Conservation (phyloP, 2,888 invertebrate genomes). For the Andrena flavipes region DNA sequence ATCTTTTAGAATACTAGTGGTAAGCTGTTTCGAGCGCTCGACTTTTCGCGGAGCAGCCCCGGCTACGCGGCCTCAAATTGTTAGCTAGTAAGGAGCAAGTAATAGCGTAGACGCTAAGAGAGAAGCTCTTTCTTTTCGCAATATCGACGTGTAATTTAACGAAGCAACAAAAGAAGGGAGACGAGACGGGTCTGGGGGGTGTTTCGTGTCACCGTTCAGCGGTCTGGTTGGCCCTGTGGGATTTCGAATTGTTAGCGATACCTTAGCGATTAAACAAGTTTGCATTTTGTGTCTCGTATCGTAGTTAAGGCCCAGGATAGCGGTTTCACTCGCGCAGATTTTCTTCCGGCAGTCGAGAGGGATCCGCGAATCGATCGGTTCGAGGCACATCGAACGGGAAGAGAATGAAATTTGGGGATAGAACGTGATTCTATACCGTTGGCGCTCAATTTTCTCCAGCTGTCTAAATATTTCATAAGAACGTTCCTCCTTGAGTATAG, state of each 20-base stretch:
- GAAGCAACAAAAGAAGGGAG: neutral
- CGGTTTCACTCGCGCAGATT: slow-evolving; percentile 33
- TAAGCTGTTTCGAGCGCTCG: slow-evolving; percentile 13
- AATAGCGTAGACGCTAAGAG: slow-evolving; percentile 66
- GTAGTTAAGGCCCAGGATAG: slow-evolving; percentile 32
- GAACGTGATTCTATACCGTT: slow-evolving; percentile 19
- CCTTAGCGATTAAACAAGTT: slow-evolving; percentile 27
- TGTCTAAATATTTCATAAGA: slow-evolving; percentile 16
- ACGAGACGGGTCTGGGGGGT: neutral
- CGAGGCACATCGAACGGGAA: neutral
- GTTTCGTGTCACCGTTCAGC: neutral
- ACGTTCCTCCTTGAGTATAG: neutral
- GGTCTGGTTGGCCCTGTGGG: neutral
- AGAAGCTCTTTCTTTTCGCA: slow-evolving; percentile 67
- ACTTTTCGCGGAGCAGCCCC: slow-evolving; percentile 71
- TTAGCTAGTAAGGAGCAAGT: slow-evolving; percentile 73
- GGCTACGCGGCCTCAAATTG: slow-evolving; percentile 73
- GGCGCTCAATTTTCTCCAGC: slow-evolving; percentile 33
- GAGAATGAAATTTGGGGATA: neutral
- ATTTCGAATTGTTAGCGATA: slow-evolving; percentile 44
- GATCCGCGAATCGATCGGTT: neutral
- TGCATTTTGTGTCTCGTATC: slow-evolving; percentile 46
- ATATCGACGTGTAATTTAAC: slow-evolving; percentile 61
- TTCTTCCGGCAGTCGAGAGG: slow-evolving; percentile 29
- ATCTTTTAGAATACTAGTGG: slow-evolving; percentile 10